Conservation (phyloP, 1,140 invertebrate genomes). For the Drosophila funebris region DNA sequence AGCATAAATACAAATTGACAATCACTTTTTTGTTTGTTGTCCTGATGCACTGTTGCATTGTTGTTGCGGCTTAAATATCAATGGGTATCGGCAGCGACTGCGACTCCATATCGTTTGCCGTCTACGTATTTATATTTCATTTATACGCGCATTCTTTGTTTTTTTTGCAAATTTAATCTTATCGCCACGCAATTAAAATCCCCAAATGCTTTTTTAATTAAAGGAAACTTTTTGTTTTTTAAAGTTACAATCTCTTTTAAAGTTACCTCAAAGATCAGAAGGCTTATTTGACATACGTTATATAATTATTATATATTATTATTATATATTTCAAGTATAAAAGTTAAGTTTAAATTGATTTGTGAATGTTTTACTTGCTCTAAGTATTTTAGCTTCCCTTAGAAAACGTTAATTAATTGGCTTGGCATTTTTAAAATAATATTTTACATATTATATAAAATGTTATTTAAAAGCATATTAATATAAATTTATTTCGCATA, state of each 20-base stretch:
- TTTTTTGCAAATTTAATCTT: constrained; percentile 66
- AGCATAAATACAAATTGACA: constrained; percentile 72
- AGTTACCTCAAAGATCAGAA: background rate
- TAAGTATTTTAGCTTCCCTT: no score
- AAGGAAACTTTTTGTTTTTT: constrained; percentile 26
- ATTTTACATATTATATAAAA: no score
- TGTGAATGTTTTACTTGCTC: no score
- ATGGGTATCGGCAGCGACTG: constrained; percentile 38
- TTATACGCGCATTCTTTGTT: constrained; percentile 30
- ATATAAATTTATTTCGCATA: no score
- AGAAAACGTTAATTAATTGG: no score
- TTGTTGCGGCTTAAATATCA: constrained; percentile 73
- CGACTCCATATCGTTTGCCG: constrained; percentile 38
- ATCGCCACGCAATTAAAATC: constrained; percentile 71
- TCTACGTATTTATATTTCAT: constrained; percentile 63
- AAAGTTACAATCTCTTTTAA: background rate
- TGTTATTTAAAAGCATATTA: no score
- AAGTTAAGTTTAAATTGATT: no score
- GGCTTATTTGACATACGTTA: no score
- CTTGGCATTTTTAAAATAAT: no score
- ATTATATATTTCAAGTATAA: no score
- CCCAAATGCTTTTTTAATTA: constrained; percentile 71
- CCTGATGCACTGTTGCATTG: background rate
- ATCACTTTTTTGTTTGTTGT: constrained; percentile 43
- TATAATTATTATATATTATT: no score